Evolutionary conservation across 1,140 invertebrate species (phyloP).

Genomic region (Danaus plexippus): DNA sequence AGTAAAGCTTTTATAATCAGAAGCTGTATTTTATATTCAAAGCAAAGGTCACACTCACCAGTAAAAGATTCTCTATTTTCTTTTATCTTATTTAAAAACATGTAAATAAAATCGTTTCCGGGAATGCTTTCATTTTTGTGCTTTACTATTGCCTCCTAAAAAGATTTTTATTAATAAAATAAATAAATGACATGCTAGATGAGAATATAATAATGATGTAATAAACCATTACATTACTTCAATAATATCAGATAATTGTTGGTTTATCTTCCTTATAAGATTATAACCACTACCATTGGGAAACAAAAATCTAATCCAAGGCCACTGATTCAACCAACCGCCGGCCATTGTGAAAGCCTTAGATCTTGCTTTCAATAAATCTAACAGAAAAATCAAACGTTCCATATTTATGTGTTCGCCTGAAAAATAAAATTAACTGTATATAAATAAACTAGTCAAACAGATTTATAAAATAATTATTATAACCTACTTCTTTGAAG

Average conservation of each 20-base stretch:
- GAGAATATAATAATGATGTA: background rate
- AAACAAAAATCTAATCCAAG: conserved; percentile 79
- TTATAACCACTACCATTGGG: conserved; percentile 80
- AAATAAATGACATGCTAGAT: background rate
- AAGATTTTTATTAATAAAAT: conserved; percentile 5
- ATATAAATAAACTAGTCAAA: too few species aligned
- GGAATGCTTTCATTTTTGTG: conserved; percentile 45
- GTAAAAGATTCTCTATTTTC: conserved; percentile 72
- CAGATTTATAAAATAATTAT: too few species aligned
- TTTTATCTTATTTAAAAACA: conserved; percentile 81
- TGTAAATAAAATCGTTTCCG: conserved; percentile 82
- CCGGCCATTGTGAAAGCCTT: conserved; percentile 81
- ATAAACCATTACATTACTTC: conserved; percentile 41
- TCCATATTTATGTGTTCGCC: conserved; percentile 67
- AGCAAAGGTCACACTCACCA: conserved; percentile 55
- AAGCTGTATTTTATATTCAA: conserved; percentile 7
- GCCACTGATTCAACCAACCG: conserved; percentile 77
- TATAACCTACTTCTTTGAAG: too few species aligned
- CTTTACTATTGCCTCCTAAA: conserved; percentile 58
- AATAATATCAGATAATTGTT: conserved; percentile 69
- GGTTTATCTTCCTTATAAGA: conserved; percentile 76
- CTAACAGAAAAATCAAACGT: conserved; percentile 74
- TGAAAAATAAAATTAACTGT: conserved; percentile 12
- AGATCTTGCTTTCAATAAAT: conserved; percentile 75
- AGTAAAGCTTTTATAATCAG: conserved; percentile 6